Evolutionary conservation across 2,113 vertebrate species (phyloP), one percentile per base, ranked within the genome.

Genomic region (Brachyistius frenatus): DNA sequence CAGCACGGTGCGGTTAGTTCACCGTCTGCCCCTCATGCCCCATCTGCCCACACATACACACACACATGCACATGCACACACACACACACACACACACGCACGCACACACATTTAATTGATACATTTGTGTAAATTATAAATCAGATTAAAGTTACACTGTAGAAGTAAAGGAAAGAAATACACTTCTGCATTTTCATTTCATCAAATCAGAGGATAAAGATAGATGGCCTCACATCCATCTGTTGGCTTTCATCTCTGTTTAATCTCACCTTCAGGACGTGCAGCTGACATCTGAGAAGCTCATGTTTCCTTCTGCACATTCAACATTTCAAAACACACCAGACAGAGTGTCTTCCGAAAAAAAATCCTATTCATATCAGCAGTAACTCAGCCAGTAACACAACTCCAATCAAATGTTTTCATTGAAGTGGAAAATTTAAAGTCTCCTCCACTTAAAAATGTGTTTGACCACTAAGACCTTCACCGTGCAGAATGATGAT

Each of bases 1-100:
- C 94, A 93, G 94, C 94, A 93, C 92, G 91, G 93, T 94, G 94
- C 94, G 94, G 94, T 94, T 93, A 94, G 93, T 94, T 93, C 93
- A 92, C 91, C 92, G 92, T 91, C 90, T 93, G 93, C 91, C 82
- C 85, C 86, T 64, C 77, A 80, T 46, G 39, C 69, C 69, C 63
- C 83, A 73, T 54, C 55, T 30, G 0, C 73, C 54, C 77, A 23
- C 80, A 61, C 79, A 36, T 37, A 55, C 75, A 74, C 61, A 41
- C 61, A 53, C 64, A 53, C 31, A 67, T 56, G 55, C 35, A 68
- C 54, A 32, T 46, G 54, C 57, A 31, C 70, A 61, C 66, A 55
- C 58, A 66, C 57, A 60, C 56, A 70, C 55, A 46, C 39, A 71
- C 55, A 62, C 57, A 55, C 50, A 73, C 53, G 41, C 58, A 61